These are phyloP conservation scores for Brachyhypopomus gauderio DNA, from an alignment of 2,113 vertebrate genomes.

Conservation along the genomic window DNA sequence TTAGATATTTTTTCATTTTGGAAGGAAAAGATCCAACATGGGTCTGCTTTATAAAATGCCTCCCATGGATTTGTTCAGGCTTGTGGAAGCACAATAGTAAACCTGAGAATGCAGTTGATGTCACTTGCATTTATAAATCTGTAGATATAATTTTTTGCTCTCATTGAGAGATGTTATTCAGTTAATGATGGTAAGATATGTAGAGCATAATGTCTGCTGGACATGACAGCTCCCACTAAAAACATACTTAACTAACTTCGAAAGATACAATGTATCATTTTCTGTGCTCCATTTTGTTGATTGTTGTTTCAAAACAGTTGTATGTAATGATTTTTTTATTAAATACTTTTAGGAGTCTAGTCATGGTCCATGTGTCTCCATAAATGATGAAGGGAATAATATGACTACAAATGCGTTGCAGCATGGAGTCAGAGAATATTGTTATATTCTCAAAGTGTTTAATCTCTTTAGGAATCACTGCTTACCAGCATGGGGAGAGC, in stretches of 20 bases:
- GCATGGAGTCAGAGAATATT: no score
- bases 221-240: constrained; percentile 6
- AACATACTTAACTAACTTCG: background rate
- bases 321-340: constrained; percentile 16
- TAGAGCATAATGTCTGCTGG: constrained; percentile 27
- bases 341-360: constrained; percentile 45
- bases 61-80: background rate
- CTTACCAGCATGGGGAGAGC: no score
- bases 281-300: constrained; percentile 9
- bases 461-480: no score
- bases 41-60: background rate
- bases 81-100: background rate
- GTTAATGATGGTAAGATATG: background rate
- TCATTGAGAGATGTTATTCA: constrained; percentile 33
- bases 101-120: constrained; percentile 26
- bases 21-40: background rate
- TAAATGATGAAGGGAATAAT: background rate
- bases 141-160: constrained; percentile 22
- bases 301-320: constrained; percentile 7
- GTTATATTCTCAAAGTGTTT: no score
- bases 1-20: background rate
- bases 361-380: constrained; percentile 34
- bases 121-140: background rate
- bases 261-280: constrained; percentile 57
- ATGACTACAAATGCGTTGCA: background rate